Conservation (phyloP, 2,888 invertebrate genomes). For the Caenorhabditis sinica region DNA sequence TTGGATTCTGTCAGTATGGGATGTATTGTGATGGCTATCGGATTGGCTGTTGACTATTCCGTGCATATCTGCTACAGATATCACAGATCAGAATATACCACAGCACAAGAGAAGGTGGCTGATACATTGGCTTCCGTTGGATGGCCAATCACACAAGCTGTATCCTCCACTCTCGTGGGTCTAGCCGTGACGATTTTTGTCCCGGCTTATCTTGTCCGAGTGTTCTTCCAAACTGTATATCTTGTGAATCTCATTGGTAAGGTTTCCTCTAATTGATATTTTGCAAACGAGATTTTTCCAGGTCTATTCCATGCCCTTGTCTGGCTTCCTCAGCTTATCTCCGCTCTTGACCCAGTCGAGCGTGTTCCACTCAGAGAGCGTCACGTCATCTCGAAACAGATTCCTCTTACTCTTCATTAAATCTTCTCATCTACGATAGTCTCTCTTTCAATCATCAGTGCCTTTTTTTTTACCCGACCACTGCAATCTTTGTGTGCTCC, state of each 20-base stretch:
- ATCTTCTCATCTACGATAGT: neutral
- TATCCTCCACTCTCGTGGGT: conserved; percentile 80
- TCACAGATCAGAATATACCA: conserved; percentile 78
- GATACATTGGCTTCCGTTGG: conserved; percentile 82
- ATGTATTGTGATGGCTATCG: conserved; percentile 83
- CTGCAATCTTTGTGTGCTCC: conserved; percentile 32
- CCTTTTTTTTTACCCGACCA: conserved; percentile 33
- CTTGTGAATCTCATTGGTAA: conserved; percentile 81
- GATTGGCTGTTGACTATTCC: conserved; percentile 82
- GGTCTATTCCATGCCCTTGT: conserved; percentile 80
- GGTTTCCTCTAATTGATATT: neutral
- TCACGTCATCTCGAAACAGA: conserved; percentile 48
- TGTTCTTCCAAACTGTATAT: conserved; percentile 83
- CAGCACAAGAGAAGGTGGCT: conserved; percentile 77
- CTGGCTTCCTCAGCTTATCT: conserved; percentile 83
- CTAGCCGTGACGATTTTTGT: conserved; percentile 77
- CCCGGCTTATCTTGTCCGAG: conserved; percentile 83
- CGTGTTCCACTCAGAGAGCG: conserved; percentile 78
- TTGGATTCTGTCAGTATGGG: conserved; percentile 83
- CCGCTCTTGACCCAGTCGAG: conserved; percentile 81
- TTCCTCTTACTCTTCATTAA: conserved; percentile 50
- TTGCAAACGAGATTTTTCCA: conserved; percentile 10
- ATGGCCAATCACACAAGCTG: conserved; percentile 83
- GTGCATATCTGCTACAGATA: conserved; percentile 83
- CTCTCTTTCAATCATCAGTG: conserved; percentile 14